Percentiles rank a stretch among this genome's conserved stretches.
Evolutionary conservation across 2,797 vertebrate species (phyloP).

Genomic region (Gambelia wislizenii): DNA sequence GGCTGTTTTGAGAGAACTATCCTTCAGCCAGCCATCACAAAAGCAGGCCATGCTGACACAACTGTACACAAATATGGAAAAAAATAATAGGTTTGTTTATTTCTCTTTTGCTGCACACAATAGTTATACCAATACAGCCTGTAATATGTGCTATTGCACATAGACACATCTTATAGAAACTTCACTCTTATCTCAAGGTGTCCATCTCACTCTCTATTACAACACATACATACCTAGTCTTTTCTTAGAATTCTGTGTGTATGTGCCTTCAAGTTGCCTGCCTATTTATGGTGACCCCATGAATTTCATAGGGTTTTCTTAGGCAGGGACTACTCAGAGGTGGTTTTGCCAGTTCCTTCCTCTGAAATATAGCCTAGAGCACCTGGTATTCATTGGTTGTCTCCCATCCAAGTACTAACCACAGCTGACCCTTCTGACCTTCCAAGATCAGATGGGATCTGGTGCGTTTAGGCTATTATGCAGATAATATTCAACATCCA

Average conservation of each 20-base stretch:
- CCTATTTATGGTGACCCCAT: no score
- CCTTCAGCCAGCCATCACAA: not conserved
- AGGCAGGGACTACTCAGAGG: no score
- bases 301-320: no score
- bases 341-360: no score
- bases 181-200: not conserved
- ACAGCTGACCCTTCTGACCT: no score
- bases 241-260: not conserved
- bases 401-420: no score
- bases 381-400: no score
- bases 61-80: not conserved
- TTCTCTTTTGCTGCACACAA: not conserved
- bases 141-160: not conserved
- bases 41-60: not conserved
- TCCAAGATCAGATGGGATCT: no score
- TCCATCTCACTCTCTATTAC: not conserved
- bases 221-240: not conserved
- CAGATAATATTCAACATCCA: no score
- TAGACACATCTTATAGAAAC: not conserved
- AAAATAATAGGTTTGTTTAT: not conserved
- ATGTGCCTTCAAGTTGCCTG: no score
- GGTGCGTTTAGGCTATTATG: no score
- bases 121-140: not conserved
- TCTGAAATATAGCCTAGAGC: no score
- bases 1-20: not conserved